Evolutionary conservation across 2,113 vertebrate genomes (phyloP), one percentile per base, ranked within the genome.

Genomic region (Lamprologus callipterus): DNA sequence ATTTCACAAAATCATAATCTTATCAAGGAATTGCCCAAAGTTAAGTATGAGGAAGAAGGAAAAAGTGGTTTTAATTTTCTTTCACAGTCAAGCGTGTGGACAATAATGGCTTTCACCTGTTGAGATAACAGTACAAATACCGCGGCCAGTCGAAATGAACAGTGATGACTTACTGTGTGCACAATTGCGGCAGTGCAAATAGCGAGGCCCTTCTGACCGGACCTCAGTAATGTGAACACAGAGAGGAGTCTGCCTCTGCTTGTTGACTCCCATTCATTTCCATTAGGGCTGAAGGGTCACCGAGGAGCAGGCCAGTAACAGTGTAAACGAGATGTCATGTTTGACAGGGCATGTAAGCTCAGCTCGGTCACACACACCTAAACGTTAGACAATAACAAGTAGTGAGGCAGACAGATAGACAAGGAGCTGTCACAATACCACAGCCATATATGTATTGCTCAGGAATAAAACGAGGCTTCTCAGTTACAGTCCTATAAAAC

Each of bases 401-500:
- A 57, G 65, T 10, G 11, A 70, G 45, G 60, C 73, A 65, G 21
- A 70, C 51, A 16, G 85, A 81, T 57, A 82, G 80, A 88, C 89
- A 70, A 81, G 82, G 87, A 91, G 92, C 92, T 92, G 92, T 93
- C 92, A 79, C 92, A 92, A 90, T 92, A 86, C 90, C 90, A 84
- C 81, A 35, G 89, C 51, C 92, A 28, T 45, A 45, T 45, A 45
- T 45, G n/a, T 45, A 73, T 45, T 65, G 47, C 79, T 92, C 82
- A 84, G 87, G 87, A 94, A 89, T 92, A 81, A 95, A 92, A 87
- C 12, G 28, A 88, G 91, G 92, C 92, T 94, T 92, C 92, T 85
- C 92, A 89, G 94, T 85, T 93, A 95, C 92, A 91, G 89, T 93
- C 90, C 89, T 93, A 93, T 88, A 85, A 94, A 95, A 93, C 93